These are phyloP conservation scores for Mesorhabditis belari DNA, from an alignment of 2,888 invertebrate species.

Conservation along the genomic window DNA sequence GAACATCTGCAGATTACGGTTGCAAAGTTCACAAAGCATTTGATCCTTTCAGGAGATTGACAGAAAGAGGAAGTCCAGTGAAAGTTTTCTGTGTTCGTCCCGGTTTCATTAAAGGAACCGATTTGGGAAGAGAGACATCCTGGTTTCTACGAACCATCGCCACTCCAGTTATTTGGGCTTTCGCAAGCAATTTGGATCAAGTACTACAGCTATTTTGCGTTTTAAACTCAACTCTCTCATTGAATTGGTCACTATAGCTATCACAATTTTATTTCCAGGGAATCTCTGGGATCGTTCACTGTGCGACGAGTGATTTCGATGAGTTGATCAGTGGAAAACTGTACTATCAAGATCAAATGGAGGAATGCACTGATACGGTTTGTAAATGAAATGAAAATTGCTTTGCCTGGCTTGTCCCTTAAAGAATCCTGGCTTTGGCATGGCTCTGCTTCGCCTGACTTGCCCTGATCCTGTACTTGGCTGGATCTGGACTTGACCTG, in stretches of 20 bases:
- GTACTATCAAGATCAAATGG: neutral
- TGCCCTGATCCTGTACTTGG: too few species aligned
- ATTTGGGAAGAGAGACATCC: conserved; percentile 43
- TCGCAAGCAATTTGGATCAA: conserved; percentile 42
- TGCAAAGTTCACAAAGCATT: too few species aligned
- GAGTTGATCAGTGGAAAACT: neutral
- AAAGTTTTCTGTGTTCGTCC: conserved; percentile 36
- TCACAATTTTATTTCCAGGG: too few species aligned
- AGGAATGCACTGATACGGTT: neutral
- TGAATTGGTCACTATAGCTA: too few species aligned
- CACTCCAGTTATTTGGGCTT: conserved; percentile 45
- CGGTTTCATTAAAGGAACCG: conserved; percentile 39
- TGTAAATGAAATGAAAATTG: too few species aligned
- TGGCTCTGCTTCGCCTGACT: too few species aligned
- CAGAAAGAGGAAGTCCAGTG: conserved; percentile 2
- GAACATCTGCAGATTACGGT: too few species aligned
- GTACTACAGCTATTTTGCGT: conserved; percentile 13
- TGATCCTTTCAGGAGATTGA: conserved; percentile 5
- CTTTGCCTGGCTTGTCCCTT: too few species aligned
- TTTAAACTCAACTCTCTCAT: neutral
- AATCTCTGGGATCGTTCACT: neutral
- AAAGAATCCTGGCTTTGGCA: too few species aligned
- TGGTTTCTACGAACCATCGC: conserved; percentile 40
- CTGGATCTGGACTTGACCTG: too few species aligned
- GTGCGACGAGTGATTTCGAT: neutral